Conservation (phyloP, 2,888 invertebrate species). For the Argynnis bischoffii region DNA sequence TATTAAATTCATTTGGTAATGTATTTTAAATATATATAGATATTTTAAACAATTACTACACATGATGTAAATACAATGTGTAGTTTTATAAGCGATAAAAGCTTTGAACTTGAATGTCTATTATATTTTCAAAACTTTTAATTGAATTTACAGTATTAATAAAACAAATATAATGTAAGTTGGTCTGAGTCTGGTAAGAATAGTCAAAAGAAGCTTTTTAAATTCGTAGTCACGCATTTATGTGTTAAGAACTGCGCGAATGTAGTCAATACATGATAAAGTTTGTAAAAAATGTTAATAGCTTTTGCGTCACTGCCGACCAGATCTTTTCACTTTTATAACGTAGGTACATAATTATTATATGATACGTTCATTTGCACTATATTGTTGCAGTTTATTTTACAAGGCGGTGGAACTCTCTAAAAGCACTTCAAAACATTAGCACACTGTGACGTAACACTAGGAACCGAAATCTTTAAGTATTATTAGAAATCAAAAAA, state of each 20-base stretch:
- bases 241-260: background rate
- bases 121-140: no score
- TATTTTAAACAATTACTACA: no score
- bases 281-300: conserved; percentile 7
- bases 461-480: conserved; percentile 33
- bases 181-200: no score
- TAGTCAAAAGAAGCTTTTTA: no score
- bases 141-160: no score
- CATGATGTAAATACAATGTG: no score
- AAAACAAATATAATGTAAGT: no score
- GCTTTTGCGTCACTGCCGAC: conserved; percentile 4
- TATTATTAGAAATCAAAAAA: conserved; percentile 23
- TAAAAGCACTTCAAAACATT: conserved; percentile 61
- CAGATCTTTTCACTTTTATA: conserved; percentile 4
- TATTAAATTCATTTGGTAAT: no score
- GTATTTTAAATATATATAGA: no score
- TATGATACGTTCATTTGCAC: background rate
- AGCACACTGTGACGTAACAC: conserved; percentile 64
- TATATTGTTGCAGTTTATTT: conserved; percentile 10
- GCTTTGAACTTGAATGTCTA: no score
- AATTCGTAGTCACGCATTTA: background rate
- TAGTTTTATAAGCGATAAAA: no score
- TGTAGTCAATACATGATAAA: background rate
- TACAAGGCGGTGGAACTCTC: conserved; percentile 51
- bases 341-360: background rate